A percentile compares a stretch with the other conserved stretches of the same genome.
Conservation (phyloP, 2,888 invertebrate genomes). For the Bruchidius siliquastri region DNA sequence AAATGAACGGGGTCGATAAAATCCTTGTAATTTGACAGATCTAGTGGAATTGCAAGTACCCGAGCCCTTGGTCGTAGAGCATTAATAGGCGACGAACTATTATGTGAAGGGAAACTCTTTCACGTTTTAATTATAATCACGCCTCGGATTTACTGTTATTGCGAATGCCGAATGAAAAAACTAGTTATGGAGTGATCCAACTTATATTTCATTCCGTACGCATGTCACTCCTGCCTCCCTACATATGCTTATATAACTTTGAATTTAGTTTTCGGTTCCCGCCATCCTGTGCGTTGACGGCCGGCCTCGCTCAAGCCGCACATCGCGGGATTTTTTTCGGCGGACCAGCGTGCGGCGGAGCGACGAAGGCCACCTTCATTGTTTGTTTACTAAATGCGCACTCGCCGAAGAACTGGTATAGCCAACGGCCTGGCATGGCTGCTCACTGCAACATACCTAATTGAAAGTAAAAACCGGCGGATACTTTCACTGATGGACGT, state of each 20-base stretch:
- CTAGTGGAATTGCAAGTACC: too few species aligned
- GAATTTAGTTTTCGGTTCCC: neutral
- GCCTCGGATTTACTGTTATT: too few species aligned
- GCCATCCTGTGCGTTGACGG: neutral
- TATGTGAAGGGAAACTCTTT: too few species aligned
- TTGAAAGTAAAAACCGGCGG: neutral
- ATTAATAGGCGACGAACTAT: too few species aligned
- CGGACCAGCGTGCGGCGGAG: neutral
- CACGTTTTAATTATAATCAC: too few species aligned
- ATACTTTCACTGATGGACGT: neutral
- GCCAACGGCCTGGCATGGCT: neutral
- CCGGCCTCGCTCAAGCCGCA: neutral
- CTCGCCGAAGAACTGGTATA: neutral
- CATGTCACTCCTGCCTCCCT: too few species aligned
- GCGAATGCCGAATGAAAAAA: too few species aligned
- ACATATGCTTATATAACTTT: neutral
- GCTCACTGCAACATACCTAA: neutral
- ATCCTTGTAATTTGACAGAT: too few species aligned
- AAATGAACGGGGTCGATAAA: too few species aligned
- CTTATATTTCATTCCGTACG: too few species aligned
- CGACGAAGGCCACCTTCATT: neutral
- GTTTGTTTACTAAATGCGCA: neutral
- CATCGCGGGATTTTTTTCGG: neutral
- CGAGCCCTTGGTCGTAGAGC: too few species aligned
- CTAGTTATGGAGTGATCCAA: too few species aligned